Percentiles rank a stretch among this genome's conserved stretches.
Conservation (phyloP, 2,888 invertebrate genomes). For the Apoda limacodes region DNA sequence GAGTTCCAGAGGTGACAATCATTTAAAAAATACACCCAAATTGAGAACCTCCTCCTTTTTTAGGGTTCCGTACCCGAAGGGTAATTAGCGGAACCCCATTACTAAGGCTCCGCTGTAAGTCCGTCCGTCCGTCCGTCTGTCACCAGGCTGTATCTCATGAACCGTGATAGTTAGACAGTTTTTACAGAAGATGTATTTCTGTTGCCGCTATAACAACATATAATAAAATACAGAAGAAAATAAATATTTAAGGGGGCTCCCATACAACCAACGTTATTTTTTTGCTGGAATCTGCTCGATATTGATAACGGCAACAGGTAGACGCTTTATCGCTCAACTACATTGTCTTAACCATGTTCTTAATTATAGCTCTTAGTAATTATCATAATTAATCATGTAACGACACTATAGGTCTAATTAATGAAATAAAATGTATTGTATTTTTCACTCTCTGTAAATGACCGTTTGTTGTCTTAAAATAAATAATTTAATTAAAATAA, state of each 20-base stretch:
- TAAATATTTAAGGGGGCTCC: not conserved
- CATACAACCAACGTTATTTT: not conserved
- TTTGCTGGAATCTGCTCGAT: not conserved
- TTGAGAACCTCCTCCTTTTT: too few relatives aligned
- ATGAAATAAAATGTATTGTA: too few relatives aligned
- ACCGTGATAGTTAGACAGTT: not conserved
- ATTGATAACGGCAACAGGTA: not conserved
- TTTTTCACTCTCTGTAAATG: too few relatives aligned
- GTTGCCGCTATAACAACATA: not conserved
- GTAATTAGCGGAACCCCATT: not conserved
- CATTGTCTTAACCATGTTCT: too few relatives aligned
- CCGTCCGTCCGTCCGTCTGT: not conserved
- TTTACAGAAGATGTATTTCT: not conserved
- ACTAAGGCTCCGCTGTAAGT: not conserved
- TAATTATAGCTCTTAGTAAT: too few relatives aligned
- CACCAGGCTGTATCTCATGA: not conserved
- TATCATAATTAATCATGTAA: too few relatives aligned
- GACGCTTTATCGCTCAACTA: not conserved
- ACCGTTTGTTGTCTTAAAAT: too few relatives aligned
- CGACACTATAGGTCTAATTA: too few relatives aligned
- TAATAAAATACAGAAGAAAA: not conserved
- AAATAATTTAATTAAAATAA: not conserved
- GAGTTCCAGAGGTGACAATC: too few relatives aligned
- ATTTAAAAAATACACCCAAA: too few relatives aligned
- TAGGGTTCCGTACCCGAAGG: not conserved